These are phyloP conservation scores for Aporrectodea caliginosa DNA, from an alignment of 1,140 invertebrate species.

Conservation along the genomic window DNA sequence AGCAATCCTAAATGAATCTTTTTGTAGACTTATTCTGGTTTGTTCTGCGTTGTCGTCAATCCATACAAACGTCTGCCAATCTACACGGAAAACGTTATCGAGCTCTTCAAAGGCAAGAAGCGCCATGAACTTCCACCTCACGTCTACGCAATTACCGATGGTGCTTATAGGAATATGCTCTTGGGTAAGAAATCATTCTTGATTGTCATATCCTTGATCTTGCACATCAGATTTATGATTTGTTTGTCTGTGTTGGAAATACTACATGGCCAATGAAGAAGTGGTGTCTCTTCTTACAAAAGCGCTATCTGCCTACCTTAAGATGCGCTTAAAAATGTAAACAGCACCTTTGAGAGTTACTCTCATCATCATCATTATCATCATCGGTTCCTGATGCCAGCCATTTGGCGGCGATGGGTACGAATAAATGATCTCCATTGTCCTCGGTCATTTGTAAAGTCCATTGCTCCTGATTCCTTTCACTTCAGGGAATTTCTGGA, in stretches of 20 bases:
- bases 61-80: conserved; percentile 98
- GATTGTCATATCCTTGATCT: conserved; percentile 6
- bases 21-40: conserved; percentile 94
- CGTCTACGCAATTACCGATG: conserved; percentile 98
- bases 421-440: too few relatives aligned
- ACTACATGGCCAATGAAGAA: background rate
- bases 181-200: conserved; percentile 72
- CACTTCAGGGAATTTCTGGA: too few relatives aligned
- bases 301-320: background rate
- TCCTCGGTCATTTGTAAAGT: too few relatives aligned
- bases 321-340: background rate
- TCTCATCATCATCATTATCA: background rate
- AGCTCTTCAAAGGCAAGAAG: conserved; percentile 99
- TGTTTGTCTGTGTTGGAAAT: background rate
- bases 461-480: too few relatives aligned
- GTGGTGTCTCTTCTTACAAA: too few relatives aligned
- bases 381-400: too few relatives aligned
- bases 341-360: background rate
- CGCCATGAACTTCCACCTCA: conserved; percentile 98
- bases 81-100: conserved; percentile 98
- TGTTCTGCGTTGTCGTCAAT: conserved; percentile 99
- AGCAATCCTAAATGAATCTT: too few relatives aligned
- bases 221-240: background rate
- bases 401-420: too few relatives aligned
- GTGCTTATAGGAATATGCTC: conserved; percentile 94